Evolutionary conservation across 2,113 vertebrate genomes (phyloP).

Genomic region (Miniopterus natalensis): DNA sequence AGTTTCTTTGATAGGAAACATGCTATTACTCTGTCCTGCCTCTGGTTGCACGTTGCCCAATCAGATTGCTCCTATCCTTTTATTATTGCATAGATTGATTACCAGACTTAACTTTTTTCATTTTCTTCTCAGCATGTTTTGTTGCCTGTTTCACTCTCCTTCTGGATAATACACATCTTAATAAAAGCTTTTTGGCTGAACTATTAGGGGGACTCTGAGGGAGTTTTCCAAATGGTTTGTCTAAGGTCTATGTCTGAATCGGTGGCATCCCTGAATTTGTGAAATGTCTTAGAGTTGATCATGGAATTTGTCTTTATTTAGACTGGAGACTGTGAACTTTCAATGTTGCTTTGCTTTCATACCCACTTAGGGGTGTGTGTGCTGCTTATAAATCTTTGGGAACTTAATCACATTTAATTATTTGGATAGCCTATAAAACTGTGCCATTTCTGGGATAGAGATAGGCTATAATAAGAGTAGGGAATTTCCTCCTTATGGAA

Average conservation of each 20-base stretch:
- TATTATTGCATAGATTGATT: background rate
- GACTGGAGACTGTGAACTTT: background rate
- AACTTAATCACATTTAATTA: conserved; percentile 32
- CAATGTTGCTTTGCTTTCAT: background rate
- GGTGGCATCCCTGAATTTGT: background rate
- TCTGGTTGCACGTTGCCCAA: background rate
- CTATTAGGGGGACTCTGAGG: background rate
- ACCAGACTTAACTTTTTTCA: background rate
- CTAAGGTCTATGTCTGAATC: background rate
- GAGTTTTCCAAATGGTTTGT: background rate
- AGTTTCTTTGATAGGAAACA: background rate
- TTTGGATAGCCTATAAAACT: background rate
- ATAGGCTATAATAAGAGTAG: background rate
- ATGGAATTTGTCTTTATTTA: background rate
- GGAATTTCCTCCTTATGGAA: background rate
- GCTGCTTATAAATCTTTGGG: background rate
- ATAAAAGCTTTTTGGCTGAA: background rate
- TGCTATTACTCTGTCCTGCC: background rate
- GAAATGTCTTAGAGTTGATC: background rate
- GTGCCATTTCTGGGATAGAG: conserved; percentile 13
- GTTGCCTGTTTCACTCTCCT: background rate
- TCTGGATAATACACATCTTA: background rate
- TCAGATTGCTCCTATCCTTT: background rate
- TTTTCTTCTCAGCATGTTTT: background rate
- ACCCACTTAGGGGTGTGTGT: background rate